A percentile compares a stretch with the other conserved stretches of the same genome.
Evolutionary conservation across 2,113 vertebrate genomes (phyloP).

Genomic region (Pelobates fuscus): DNA sequence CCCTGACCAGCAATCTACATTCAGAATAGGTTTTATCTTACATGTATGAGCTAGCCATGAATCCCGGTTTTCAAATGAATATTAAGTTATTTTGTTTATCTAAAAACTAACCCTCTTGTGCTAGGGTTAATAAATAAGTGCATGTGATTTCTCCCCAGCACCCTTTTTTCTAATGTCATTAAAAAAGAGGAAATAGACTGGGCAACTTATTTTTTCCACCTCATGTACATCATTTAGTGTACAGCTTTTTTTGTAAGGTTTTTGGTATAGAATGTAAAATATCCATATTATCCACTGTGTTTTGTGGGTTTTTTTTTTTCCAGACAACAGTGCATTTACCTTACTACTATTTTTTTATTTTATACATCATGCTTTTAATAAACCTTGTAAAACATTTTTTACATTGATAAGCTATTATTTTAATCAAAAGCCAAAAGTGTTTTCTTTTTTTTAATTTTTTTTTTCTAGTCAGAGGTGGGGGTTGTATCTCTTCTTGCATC

Average conservation of each 20-base stretch:
- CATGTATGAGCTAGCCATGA: no score
- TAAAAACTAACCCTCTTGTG: no score
- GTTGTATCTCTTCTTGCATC: no score
- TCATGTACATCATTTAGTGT: neutral
- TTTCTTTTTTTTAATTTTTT: no score
- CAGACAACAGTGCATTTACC: neutral
- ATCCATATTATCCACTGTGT: neutral
- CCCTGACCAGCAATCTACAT: no score
- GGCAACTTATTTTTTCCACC: neutral
- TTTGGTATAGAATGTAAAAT: neutral
- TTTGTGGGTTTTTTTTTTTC: neutral
- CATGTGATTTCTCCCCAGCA: conserved; percentile 8
- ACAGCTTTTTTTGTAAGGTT: neutral
- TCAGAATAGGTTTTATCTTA: neutral
- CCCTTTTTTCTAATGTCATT: neutral
- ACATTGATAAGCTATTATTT: neutral
- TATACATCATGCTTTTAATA: neutral
- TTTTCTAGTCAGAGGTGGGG: no score
- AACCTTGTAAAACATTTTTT: neutral
- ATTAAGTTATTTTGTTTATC: no score
- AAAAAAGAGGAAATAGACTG: neutral
- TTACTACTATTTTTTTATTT: neutral
- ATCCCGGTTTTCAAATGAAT: no score
- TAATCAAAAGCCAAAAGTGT: no score
- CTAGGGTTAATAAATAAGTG: conserved; percentile 5